Evolutionary conservation across 2,797 vertebrate genomes (phyloP), one percentile per base, ranked within the genome.

Genomic region (Acanthurus tractus): DNA sequence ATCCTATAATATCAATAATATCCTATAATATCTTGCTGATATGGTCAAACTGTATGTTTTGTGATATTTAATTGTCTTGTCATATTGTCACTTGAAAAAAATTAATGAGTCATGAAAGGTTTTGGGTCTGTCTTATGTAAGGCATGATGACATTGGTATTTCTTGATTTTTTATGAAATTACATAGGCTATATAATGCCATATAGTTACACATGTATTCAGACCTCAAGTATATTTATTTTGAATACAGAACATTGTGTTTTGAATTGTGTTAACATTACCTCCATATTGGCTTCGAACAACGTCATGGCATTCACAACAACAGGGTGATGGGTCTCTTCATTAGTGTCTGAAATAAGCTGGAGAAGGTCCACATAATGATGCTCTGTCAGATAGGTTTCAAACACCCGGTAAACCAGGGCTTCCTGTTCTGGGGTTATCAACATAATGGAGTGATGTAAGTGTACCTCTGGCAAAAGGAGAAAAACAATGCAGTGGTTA

Each of bases 211-310:
- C n/a, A n/a, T n/a, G n/a, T n/a, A 6, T 48, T 13, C 0, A n/a
- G 34, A 44, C 20, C 53, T 55, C 13, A 67, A 44, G 38, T 53
- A 13, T 46, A 2, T 23, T 1, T 1, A 45, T 56, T 63, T 6
- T 17, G 3, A 70, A 58, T 12, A 59, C 3, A 64, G n/a, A 6
- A 58, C 4, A 38, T 10, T 4, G 52, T 46, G 53, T 50, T 70
- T 50, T 18, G 3, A 45, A 20, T 6, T 64, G 18, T 58, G 34
- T 9, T 58, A 15, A 20, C 25, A 34, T 78, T 63, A 98, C 95
- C 93, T 99, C 98, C 98, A 99, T 99, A 80, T 96, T 99, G 63
- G 96, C 94, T 87, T 99, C 97, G 42, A 99, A 99, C 72, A 99
- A 92, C 0, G 96, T 98, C 96, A 99, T 95, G 61, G 98, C 97